These are phyloP conservation scores for Deilephila porcellus DNA, from an alignment of 2,888 invertebrate genomes.

Conservation along the genomic window DNA sequence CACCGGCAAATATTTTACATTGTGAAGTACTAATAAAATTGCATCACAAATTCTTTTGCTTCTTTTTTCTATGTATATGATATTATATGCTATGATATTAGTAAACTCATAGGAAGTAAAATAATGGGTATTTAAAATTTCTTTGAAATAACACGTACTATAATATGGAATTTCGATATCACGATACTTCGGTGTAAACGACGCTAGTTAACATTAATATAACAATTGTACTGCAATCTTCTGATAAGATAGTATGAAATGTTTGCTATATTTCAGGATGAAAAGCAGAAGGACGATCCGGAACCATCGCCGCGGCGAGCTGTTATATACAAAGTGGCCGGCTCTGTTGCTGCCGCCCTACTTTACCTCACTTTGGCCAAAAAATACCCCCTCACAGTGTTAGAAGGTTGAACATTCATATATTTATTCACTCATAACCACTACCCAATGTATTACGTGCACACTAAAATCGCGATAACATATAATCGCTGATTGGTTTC, in stretches of 20 bases:
- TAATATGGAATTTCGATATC: too few relatives aligned
- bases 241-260: not conserved
- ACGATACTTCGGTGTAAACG: not conserved
- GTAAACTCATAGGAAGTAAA: too few relatives aligned
- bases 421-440: too few relatives aligned
- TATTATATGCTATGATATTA: too few relatives aligned
- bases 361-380: conserved; percentile 89
- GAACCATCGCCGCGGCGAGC: conserved; percentile 90
- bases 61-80: too few relatives aligned
- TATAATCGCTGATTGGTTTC: too few relatives aligned
- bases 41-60: too few relatives aligned
- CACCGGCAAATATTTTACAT: too few relatives aligned
- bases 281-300: conserved; percentile 46
- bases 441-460: too few relatives aligned
- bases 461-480: too few relatives aligned
- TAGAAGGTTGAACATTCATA: conserved; percentile 83
- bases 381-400: conserved; percentile 87
- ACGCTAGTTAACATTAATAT: not conserved
- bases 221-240: not conserved
- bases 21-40: not conserved
- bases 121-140: too few relatives aligned
- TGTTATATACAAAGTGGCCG: conserved; percentile 89
- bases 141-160: too few relatives aligned
- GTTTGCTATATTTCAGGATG: conserved; percentile 51
- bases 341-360: conserved; percentile 89